These are phyloP conservation scores for Drosophila testacea DNA, from an alignment of 2,888 invertebrate species.

Conservation along the genomic window DNA sequence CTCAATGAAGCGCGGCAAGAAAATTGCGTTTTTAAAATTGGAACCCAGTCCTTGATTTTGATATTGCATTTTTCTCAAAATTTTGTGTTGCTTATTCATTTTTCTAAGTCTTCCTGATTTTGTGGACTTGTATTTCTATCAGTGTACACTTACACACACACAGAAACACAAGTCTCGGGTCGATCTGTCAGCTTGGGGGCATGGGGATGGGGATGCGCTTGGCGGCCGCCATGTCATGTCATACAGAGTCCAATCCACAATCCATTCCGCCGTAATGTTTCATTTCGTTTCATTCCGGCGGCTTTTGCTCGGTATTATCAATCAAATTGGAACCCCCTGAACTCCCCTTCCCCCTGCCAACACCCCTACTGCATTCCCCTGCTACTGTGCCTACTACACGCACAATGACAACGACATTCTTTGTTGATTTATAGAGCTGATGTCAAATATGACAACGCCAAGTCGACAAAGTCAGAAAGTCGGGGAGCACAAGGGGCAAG, in stretches of 20 bases:
- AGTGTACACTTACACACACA: neutral
- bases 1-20: no score
- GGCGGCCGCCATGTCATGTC: constrained; percentile 77
- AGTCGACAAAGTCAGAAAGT: constrained; percentile 32
- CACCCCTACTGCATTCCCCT: no score
- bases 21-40: no score
- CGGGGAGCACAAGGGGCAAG: constrained; percentile 1
- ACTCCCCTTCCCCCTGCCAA: neutral
- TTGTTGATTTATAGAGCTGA: constrained; percentile 77
- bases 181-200: constrained; percentile 45
- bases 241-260: constrained; percentile 64
- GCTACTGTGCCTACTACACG: neutral
- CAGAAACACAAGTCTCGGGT: constrained; percentile 15
- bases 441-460: constrained; percentile 81
- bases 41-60: no score
- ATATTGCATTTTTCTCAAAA: no score
- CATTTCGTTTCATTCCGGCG: constrained; percentile 77
- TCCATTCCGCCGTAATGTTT: constrained; percentile 80
- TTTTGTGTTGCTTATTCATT: no score
- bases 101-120: no score
- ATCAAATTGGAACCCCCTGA: constrained; percentile 65
- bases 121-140: no score
- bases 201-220: constrained; percentile 60
- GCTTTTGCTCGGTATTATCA: constrained; percentile 73
- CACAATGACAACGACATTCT: constrained; percentile 57